These are phyloP conservation scores for Amphiura filiformis DNA, from an alignment of 35 echinoderm and acorn worm genomes.

Conservation along the genomic window DNA sequence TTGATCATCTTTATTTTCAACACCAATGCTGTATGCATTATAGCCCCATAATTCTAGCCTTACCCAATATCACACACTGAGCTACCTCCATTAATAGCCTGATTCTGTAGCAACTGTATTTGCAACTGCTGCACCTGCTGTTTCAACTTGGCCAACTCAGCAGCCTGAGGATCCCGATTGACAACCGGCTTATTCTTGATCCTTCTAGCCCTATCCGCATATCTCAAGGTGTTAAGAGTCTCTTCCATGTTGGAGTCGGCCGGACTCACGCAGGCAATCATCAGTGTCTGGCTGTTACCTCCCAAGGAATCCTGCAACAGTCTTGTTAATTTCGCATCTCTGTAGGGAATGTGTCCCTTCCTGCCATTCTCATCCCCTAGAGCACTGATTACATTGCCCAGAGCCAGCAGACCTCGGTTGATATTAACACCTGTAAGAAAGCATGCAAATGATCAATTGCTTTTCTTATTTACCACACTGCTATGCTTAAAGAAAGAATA, in stretches of 20 bases:
- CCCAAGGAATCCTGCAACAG: conserved; percentile 95
- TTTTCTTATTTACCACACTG: too few species aligned
- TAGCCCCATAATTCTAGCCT: too few species aligned
- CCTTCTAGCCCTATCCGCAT: conserved; percentile 87
- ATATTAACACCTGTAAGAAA: conserved; percentile 76
- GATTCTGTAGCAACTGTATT: conserved; percentile 53
- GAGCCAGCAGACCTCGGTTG: conserved; percentile 74
- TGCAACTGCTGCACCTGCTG: conserved; percentile 96
- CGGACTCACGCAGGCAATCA: conserved; percentile 95
- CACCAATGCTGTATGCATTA: too few species aligned
- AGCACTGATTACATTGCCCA: conserved; percentile 96
- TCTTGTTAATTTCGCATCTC: conserved; percentile 91
- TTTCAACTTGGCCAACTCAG: conserved; percentile 67
- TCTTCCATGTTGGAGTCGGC: conserved; percentile 97
- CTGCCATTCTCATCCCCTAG: conserved; percentile 92
- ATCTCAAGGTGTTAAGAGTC: conserved; percentile 86
- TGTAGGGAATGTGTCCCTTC: conserved; percentile 83
- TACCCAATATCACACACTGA: background rate
- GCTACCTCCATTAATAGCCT: conserved; percentile 32
- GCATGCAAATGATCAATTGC: too few species aligned
- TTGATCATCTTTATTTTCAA: background rate
- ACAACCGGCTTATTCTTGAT: conserved; percentile 97
- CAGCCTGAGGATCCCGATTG: conserved; percentile 85
- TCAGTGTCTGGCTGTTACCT: conserved; percentile 96
- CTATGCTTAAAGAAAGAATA: too few species aligned